These are phyloP conservation scores for Drosophila baimaii DNA, from an alignment of 1,140 invertebrate genomes.

Conservation along the genomic window DNA sequence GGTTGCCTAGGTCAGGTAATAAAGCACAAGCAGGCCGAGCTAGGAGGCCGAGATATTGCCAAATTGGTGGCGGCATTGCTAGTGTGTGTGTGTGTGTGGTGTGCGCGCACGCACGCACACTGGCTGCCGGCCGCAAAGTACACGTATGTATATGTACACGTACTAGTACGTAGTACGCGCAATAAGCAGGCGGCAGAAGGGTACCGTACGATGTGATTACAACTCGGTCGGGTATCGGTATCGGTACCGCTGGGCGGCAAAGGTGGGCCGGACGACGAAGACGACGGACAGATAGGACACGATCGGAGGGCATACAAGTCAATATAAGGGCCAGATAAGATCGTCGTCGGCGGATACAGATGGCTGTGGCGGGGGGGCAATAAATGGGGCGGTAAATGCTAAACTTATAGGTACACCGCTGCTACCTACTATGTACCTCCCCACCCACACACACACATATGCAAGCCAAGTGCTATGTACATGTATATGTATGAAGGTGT, in stretches of 20 bases:
- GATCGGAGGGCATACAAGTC: conserved; percentile 3
- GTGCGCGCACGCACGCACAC: conserved; percentile 1
- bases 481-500: conserved; percentile 1
- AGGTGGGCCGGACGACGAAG: not conserved
- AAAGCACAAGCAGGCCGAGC: not conserved
- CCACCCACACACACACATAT: conserved; percentile 1
- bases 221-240: too few species aligned
- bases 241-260: not conserved
- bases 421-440: too few species aligned
- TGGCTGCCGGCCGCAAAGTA: not conserved
- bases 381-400: conserved; percentile 28
- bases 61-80: conserved; percentile 1
- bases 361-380: not conserved
- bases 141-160: conserved; percentile 2
- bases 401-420: conserved; percentile 9
- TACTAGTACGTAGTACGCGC: not conserved
- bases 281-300: conserved; percentile 7
- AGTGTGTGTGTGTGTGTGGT: not conserved
- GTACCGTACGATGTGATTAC: conserved; percentile 3
- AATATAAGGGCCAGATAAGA: conserved; percentile 13
- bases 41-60: not conserved
- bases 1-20: conserved; percentile 5
- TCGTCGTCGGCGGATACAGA: conserved; percentile 16
- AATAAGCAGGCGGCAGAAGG: not conserved
- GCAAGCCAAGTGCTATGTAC: not conserved